Evolutionary conservation across 2,113 vertebrate genomes (phyloP).

Genomic region (Gymnorhina tibicen): DNA sequence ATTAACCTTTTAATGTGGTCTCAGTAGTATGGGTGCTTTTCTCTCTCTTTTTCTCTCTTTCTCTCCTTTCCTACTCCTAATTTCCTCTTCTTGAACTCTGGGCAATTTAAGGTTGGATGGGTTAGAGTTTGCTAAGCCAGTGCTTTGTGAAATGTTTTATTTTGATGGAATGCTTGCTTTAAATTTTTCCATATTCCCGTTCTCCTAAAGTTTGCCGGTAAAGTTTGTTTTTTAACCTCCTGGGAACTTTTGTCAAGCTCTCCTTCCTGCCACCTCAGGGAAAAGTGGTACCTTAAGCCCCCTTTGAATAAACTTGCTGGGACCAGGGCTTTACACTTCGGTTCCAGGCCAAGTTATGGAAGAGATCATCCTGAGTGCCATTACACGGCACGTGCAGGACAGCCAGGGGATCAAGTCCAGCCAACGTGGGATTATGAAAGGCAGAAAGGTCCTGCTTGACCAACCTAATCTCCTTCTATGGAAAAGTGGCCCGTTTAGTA

Average conservation of each 20-base stretch:
- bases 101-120: not conserved
- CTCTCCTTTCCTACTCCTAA: not conserved
- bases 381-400: too few species aligned
- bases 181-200: not conserved
- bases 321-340: not conserved
- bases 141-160: not conserved
- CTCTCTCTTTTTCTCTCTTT: not conserved
- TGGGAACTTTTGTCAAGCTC: not conserved
- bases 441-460: not conserved
- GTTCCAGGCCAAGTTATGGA: not conserved
- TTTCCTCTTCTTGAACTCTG: not conserved
- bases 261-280: not conserved
- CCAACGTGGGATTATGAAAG: not conserved
- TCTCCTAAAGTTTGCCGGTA: not conserved
- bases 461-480: not conserved
- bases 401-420: not conserved
- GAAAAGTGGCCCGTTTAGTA: rapidly evolving
- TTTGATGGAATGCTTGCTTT: not conserved
- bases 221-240: not conserved
- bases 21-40: not conserved
- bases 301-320: not conserved
- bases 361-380: not conserved
- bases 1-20: not conserved
- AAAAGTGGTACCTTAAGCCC: not conserved
- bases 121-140: not conserved